Evolutionary conservation across 2,797 vertebrate genomes (phyloP).

Genomic region (Bovichtus diacanthus): DNA sequence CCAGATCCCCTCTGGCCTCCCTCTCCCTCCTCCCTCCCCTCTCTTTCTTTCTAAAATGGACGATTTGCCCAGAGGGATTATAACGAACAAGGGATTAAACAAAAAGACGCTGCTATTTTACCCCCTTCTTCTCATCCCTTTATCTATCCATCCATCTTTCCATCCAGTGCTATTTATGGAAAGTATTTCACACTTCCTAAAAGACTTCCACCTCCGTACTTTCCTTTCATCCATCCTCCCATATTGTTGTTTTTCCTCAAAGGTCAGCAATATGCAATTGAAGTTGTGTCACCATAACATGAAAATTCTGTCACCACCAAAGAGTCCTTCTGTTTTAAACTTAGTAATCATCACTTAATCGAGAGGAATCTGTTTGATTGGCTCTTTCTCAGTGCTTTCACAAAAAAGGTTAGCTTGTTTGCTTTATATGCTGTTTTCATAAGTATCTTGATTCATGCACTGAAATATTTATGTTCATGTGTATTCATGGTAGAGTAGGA

Average conservation of each 20-base stretch:
- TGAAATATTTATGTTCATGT: conserved; percentile 10
- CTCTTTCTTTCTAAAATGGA: conserved; percentile 62
- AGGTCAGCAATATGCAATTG: conserved; percentile 68
- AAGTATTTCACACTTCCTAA: conserved; percentile 50
- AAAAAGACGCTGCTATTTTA: conserved; percentile 76
- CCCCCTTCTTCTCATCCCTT: conserved; percentile 33
- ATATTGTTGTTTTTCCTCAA: conserved; percentile 42
- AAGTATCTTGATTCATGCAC: conserved; percentile 10
- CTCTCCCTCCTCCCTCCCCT: conserved; percentile 14
- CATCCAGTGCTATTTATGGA: conserved; percentile 66
- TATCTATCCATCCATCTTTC: conserved; percentile 56
- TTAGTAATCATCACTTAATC: neutral
- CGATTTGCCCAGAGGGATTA: conserved; percentile 62
- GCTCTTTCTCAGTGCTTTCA: conserved; percentile 15
- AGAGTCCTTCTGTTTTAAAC: conserved; percentile 52
- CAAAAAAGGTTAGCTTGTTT: conserved; percentile 18
- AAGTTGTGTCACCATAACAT: conserved; percentile 39
- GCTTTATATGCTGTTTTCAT: conserved; percentile 23
- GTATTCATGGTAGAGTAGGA: conserved; percentile 5
- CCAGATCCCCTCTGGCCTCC: conserved; percentile 54
- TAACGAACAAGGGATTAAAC: conserved; percentile 70
- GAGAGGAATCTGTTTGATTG: conserved; percentile 15
- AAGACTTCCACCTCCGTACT: conserved; percentile 41
- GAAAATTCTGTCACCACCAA: conserved; percentile 40
- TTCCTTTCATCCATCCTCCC: conserved; percentile 23